Base-by-base conservation (phyloP, 2,888 invertebrate species). In the Muscina levida region DNA sequence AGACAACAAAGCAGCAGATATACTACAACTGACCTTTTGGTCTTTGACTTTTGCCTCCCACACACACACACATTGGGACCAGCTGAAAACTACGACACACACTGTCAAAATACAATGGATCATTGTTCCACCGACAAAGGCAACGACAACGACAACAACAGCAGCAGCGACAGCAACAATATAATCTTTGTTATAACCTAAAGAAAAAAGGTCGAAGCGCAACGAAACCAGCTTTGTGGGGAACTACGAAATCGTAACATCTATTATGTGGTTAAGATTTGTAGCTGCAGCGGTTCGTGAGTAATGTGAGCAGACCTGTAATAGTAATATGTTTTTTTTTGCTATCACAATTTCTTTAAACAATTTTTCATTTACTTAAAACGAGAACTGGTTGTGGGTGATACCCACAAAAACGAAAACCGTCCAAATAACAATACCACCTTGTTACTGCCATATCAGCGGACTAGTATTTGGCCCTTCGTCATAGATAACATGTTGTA, bases 101-200 rank as follows among this genome's bases (percentile, higher is more conserved):
- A 53, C 53, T 56, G 68, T 42, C 42, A 68, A 42, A 68, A 53
- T 42, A 68, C 53, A 68, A 68, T 68, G 53, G 68, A 62, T 62
- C 62, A 62, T 62, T 62, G 62, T 62, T 62, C 42, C 8, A 39
- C 15, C n/a, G 39, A 31, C 17, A 59, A 59, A 39, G 22, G 48
- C 48, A 22, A 13, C 37, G 10, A 51, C 51, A 51, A 51, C 37
- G 5, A 51, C 26, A 31, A 31, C 57, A 31, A 26, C 5, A 15
- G 31, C 31, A 22, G 17, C 31, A 19, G 11, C 17, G 15, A 5
- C 37, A 59, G 22, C 62, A 42, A 22, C 62, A 62, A 53, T 53
- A 53, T 53, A 22, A 22, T 53, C 11, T 53, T 53, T 53, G 24
- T 53, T 53, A 1, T 44, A 44, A 22, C 13, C 24, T 8, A 13